Evolutionary conservation across 2,113 vertebrate species (phyloP).

Genomic region (Clupea harengus): DNA sequence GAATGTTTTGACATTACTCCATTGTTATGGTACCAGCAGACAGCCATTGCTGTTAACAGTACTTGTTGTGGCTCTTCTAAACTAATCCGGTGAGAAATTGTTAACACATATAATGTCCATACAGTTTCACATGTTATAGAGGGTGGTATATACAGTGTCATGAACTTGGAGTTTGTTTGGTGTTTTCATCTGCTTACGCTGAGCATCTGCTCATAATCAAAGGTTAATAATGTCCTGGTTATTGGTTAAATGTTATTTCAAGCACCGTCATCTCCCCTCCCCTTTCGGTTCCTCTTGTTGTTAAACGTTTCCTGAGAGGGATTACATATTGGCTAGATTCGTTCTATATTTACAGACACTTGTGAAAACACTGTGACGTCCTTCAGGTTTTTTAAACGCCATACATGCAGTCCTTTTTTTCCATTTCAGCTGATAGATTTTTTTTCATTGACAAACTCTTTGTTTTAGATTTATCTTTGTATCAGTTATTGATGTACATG

Average conservation of each 20-base stretch:
- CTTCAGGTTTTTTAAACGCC: not conserved
- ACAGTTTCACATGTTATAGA: not conserved
- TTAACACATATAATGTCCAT: not conserved
- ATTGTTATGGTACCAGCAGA: not conserved
- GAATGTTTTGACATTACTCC: not conserved
- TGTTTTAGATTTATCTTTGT: not conserved
- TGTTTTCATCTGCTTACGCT: not conserved
- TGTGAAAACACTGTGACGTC: not conserved
- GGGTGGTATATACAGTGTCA: not conserved
- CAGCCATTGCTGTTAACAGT: not conserved
- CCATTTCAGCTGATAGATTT: not conserved
- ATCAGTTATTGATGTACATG: no score
- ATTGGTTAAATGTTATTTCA: constrained; percentile 3
- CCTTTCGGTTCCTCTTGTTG: not conserved
- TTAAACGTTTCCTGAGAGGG: constrained; percentile 44
- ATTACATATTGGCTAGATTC: constrained; percentile 50
- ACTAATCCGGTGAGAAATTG: not conserved
- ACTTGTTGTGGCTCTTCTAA: not conserved
- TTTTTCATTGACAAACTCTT: not conserved
- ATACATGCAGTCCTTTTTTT: not conserved
- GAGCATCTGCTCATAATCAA: not conserved
- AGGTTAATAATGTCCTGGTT: constrained; percentile 21
- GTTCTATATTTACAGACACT: constrained; percentile 3
- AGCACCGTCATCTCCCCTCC: not conserved
- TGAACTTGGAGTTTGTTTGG: not conserved